phyloP scores from a whole-genome alignment of 1,140 invertebrate genomes.

The Heliconius hewitsoni region DNA sequence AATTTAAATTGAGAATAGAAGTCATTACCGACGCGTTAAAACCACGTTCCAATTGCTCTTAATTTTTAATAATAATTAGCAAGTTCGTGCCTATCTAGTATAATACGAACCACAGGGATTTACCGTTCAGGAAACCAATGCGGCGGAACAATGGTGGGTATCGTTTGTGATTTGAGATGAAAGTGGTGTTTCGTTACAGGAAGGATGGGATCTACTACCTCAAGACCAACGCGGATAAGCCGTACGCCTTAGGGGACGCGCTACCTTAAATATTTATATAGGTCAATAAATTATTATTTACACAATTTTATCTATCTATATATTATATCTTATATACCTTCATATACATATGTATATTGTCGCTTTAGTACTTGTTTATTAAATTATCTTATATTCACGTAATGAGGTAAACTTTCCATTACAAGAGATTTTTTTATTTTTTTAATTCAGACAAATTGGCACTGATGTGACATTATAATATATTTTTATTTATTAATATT shows the following conservation, averaged over 20 bases:
- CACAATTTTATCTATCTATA: neutral
- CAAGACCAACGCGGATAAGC: slow-evolving; percentile 67
- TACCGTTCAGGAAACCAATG: neutral
- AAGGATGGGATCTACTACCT: slow-evolving; percentile 78
- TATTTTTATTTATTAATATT: neutral
- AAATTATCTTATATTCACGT: neutral
- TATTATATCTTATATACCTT: neutral
- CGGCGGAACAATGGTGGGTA: neutral
- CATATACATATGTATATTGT: neutral
- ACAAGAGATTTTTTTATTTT: neutral
- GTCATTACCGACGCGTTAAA: no score
- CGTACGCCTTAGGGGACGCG: slow-evolving; percentile 65
- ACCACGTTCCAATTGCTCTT: no score
- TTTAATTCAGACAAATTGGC: neutral
- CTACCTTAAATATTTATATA: slow-evolving; percentile 39
- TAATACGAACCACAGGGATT: no score
- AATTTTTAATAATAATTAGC: no score
- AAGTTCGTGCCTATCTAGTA: no score
- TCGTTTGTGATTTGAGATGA: slow-evolving; percentile 6
- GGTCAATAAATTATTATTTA: slow-evolving; percentile 4
- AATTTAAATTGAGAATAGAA: no score
- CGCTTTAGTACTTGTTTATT: neutral
- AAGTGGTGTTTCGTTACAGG: slow-evolving; percentile 59
- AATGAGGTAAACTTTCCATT: neutral
- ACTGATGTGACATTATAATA: neutral